A percentile compares a stretch with the other conserved stretches of the same genome.
Evolutionary conservation across 2,797 vertebrate species (phyloP).

Genomic region (Oryzias dopingdopingensis): DNA sequence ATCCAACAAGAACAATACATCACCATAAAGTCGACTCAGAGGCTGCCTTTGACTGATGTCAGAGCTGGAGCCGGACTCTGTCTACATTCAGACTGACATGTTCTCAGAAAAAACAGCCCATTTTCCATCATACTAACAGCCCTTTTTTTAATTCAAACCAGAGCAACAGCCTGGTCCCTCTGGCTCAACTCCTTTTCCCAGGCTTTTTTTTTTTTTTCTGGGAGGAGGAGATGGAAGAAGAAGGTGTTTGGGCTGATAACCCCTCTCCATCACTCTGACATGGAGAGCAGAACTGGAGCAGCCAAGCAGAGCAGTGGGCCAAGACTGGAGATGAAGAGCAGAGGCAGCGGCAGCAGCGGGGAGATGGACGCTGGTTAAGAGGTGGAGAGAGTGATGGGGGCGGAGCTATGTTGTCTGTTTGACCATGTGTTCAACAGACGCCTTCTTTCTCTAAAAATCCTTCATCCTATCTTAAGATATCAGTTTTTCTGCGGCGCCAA

Average conservation of each 20-base stretch:
- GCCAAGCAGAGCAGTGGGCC: conserved; percentile 12
- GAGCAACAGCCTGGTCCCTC: conserved; percentile 27
- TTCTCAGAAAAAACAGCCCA: conserved; percentile 6
- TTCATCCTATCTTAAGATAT: conserved; percentile 49
- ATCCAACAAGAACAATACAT: conserved; percentile 32
- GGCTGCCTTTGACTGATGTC: conserved; percentile 28
- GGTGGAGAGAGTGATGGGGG: conserved; percentile 46
- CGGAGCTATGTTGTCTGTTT: conserved; percentile 43
- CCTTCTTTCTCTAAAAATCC: conserved; percentile 48
- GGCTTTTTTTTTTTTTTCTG: conserved; percentile 24
- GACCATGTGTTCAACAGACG: conserved; percentile 53
- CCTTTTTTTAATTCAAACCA: conserved; percentile 35
- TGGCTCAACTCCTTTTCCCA: conserved; percentile 40
- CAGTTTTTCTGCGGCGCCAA: conserved; percentile 45
- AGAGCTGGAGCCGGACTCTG: conserved; percentile 12
- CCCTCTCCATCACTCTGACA: conserved; percentile 62
- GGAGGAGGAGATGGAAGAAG: conserved; percentile 30
- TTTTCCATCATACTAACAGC: conserved; percentile 31
- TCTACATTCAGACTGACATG: conserved; percentile 5
- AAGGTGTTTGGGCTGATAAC: conserved; percentile 62
- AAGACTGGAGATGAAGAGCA: conserved; percentile 14
- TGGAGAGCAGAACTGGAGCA: conserved; percentile 5
- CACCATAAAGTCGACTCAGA: conserved; percentile 15
- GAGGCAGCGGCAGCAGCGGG: conserved; percentile 5
- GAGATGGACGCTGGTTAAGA: conserved; percentile 33